These are phyloP conservation scores for Bemisia tabaci DNA, from an alignment of 1,140 invertebrate species.

Conservation along the genomic window DNA sequence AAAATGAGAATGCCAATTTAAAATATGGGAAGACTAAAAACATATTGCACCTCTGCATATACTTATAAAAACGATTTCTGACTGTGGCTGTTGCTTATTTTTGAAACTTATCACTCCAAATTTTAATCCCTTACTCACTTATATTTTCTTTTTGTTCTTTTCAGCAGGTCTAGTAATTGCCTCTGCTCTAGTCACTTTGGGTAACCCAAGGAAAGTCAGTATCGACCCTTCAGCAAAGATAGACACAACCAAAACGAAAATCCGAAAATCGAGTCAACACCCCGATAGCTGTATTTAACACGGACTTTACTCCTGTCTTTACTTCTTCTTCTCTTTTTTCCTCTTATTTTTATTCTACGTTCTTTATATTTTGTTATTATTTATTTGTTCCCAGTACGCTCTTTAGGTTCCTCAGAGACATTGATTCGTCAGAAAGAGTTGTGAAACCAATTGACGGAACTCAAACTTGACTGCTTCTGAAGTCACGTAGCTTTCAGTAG, in stretches of 20 bases:
- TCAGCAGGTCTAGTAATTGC: slow-evolving; percentile 56
- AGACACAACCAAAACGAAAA: slow-evolving; percentile 45
- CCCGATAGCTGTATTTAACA: slow-evolving; percentile 36
- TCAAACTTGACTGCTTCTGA: neutral
- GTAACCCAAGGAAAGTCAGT: slow-evolving; percentile 56
- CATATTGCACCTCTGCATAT: too few species aligned
- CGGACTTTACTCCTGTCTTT: slow-evolving; percentile 16
- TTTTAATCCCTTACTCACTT: too few species aligned
- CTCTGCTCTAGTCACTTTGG: slow-evolving; percentile 70
- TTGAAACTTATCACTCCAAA: too few species aligned
- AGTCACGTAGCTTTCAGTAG: neutral
- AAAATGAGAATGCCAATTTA: too few species aligned
- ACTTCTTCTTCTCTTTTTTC: neutral
- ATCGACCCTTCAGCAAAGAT: slow-evolving; percentile 48
- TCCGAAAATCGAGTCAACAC: slow-evolving; percentile 51
- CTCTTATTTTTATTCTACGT: slow-evolving; percentile 23
- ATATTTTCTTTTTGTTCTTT: neutral
- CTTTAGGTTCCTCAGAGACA: neutral
- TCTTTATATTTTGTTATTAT: slow-evolving; percentile 20
- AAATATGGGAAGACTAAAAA: too few species aligned
- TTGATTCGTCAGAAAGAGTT: neutral
- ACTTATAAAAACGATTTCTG: too few species aligned
- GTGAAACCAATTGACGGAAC: neutral
- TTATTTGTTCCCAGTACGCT: neutral
- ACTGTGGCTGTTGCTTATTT: too few species aligned